Percentiles rank a stretch among this genome's conserved stretches.
These are phyloP conservation scores for Gibbula magus DNA, from an alignment of 2,888 invertebrate genomes.

Conservation along the genomic window DNA sequence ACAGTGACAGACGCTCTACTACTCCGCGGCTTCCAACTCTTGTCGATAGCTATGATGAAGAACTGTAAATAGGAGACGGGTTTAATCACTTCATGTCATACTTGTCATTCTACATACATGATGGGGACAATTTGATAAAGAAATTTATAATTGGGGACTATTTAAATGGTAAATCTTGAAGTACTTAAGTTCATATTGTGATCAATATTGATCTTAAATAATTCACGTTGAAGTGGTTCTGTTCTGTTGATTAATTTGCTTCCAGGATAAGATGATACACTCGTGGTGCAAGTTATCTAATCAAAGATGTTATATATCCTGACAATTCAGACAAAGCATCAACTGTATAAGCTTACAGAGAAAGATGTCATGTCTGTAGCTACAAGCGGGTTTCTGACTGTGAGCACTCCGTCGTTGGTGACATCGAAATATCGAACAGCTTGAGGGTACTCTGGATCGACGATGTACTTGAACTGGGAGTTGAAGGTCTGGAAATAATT, in stretches of 20 bases:
- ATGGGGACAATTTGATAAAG: too few relatives aligned
- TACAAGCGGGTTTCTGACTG: conserved; percentile 46
- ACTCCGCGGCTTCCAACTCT: conserved; percentile 57
- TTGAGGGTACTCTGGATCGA: conserved; percentile 50
- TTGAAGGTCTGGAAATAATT: conserved; percentile 58
- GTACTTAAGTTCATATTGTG: too few relatives aligned
- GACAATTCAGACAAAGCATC: neutral
- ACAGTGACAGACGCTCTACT: conserved; percentile 48
- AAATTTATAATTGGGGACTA: too few relatives aligned
- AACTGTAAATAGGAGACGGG: conserved; percentile 45
- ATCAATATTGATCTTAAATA: too few relatives aligned
- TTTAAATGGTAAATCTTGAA: too few relatives aligned
- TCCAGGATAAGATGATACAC: too few relatives aligned
- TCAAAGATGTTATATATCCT: too few relatives aligned
- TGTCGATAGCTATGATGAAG: conserved; percentile 58
- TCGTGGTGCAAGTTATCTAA: too few relatives aligned
- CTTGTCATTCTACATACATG: too few relatives aligned
- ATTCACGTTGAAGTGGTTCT: too few relatives aligned
- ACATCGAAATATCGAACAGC: conserved; percentile 55
- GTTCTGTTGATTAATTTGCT: too few relatives aligned
- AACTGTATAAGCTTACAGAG: conserved; percentile 31
- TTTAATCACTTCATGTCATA: neutral
- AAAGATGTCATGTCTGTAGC: conserved; percentile 34
- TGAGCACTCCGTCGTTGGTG: conserved; percentile 56
- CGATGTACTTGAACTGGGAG: conserved; percentile 55